phyloP scores from a whole-genome alignment of 92 coral and sea anemone species.

The Porites lobata region DNA sequence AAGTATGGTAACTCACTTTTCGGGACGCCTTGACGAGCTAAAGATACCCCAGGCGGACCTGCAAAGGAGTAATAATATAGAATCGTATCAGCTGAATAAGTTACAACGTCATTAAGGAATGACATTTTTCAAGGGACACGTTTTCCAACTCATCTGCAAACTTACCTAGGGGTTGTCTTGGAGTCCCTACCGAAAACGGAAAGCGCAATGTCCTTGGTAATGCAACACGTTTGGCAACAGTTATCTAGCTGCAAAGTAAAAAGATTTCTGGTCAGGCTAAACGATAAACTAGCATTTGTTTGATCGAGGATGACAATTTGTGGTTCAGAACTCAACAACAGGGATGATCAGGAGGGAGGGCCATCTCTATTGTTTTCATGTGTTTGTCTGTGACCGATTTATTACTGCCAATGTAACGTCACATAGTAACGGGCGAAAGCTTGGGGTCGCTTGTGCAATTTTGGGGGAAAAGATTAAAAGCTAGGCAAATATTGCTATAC shows the following conservation, averaged over 20 bases:
- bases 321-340: no score
- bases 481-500: no score
- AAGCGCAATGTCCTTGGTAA: conserved; percentile 82
- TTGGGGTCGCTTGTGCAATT: no score
- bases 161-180: conserved; percentile 93
- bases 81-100: neutral
- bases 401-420: no score
- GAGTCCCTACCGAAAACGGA: conserved; percentile 88
- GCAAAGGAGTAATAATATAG: neutral
- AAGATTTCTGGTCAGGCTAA: neutral
- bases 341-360: no score
- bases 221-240: conserved; percentile 82
- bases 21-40: conserved; percentile 72
- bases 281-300: no score
- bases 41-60: conserved; percentile 94
- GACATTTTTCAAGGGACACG: neutral
- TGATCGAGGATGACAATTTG: no score
- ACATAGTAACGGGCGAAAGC: no score
- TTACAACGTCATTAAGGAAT: neutral
- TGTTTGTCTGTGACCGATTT: no score
- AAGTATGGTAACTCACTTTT: conserved; percentile 48
- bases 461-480: no score
- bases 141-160: neutral
- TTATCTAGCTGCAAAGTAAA: conserved; percentile 78
- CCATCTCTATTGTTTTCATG: no score